Base-by-base conservation (phyloP, 2,797 vertebrate genomes). In the Nothura maculosa region DNA sequence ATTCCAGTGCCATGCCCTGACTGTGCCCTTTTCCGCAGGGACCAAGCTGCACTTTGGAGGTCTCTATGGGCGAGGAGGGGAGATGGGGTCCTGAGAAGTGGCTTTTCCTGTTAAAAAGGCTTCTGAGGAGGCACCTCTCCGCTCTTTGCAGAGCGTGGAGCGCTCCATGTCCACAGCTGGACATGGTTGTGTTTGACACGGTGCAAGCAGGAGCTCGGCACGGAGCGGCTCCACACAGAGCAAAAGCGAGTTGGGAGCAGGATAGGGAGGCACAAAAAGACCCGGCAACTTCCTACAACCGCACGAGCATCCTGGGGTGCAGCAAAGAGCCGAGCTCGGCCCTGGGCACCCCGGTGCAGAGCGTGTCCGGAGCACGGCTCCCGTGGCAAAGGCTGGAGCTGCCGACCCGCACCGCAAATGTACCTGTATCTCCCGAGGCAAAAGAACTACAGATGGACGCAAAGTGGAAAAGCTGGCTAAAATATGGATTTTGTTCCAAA, bases 401-500 rank as follows among this genome's bases (percentile, higher is more conserved):
- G 55, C 50, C 28, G 61, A 85, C 45, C 18, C 68, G 64, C 54
- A 82, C 43, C 62, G 45, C 58, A 90, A 87, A 85, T 30, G 64
- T 10, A 77, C 68, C 32, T 86, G 20, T 60, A 92, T 80, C 84
- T 91, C 61, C 34, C 10, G 50, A 52, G 62, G 55, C 34, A 43
- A 60, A 69, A 89, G n/a, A 75, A 54, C 67, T 81, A 50, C 1
- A 1, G 57, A 45, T 18, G 18, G 6, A 72, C 89, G 42, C 0
- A 4, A 88, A 38, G 79, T 54, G 81, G 84, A 75, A 89, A 81
- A 85, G 15, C 72, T 82, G 86, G 47, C 54, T 90, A 82, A 90
- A 83, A 54, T 89, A 87, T 4, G 75, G 38, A 87, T 90, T 87
- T 93, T 24, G 47, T 62, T 89, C 48, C 55, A 66, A 72, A 89